Evolutionary conservation across 2,888 invertebrate species (phyloP).

Genomic region (Lochmaea crataegi): DNA sequence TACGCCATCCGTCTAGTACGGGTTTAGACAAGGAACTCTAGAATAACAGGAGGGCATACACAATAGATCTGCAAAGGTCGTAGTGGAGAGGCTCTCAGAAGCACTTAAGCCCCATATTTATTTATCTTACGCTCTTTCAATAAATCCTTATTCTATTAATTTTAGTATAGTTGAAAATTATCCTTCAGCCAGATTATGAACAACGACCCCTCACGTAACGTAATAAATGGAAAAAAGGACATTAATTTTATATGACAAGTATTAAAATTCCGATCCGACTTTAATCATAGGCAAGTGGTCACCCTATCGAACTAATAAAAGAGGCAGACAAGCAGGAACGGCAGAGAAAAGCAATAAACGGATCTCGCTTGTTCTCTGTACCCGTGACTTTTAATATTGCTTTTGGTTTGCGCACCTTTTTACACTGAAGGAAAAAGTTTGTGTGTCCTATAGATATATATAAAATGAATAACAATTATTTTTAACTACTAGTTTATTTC

Average conservation of each 20-base stretch:
- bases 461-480: too few species aligned
- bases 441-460: too few species aligned
- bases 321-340: conserved; percentile 53
- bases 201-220: background rate
- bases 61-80: too few species aligned
- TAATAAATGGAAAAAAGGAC: conserved; percentile 43
- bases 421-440: background rate
- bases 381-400: conserved; percentile 48
- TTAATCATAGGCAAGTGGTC: conserved; percentile 63
- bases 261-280: conserved; percentile 62
- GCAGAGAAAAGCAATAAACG: conserved; percentile 53
- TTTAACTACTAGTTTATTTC: too few species aligned
- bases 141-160: background rate
- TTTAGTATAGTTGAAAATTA: conserved; percentile 20
- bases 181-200: background rate
- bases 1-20: too few species aligned
- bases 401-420: background rate
- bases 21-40: too few species aligned
- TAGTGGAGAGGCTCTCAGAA: too few species aligned
- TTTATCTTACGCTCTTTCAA: too few species aligned
- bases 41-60: too few species aligned
- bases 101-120: too few species aligned
- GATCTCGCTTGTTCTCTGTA: conserved; percentile 38
- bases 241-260: conserved; percentile 62
- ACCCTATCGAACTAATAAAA: conserved; percentile 62